Conservation (phyloP, 2,113 vertebrate genomes). For the Triplophysa dalaica region DNA sequence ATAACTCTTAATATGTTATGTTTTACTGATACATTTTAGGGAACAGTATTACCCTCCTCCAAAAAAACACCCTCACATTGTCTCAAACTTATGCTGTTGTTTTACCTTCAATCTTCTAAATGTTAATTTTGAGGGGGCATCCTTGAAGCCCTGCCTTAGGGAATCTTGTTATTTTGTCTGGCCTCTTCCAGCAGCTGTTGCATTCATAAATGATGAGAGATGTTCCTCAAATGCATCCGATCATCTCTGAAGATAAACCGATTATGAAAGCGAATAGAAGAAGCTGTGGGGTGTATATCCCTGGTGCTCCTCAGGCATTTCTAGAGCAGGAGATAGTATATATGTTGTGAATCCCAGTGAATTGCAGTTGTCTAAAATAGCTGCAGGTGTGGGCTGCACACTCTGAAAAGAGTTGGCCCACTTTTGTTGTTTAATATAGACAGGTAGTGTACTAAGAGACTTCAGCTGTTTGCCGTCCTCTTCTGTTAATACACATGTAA, state of each 20-base stretch:
- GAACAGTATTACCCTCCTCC: too few species aligned
- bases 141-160: neutral
- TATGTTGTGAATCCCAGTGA: conserved; percentile 12
- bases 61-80: too few species aligned
- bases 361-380: conserved; percentile 27
- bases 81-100: too few species aligned
- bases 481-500: conserved; percentile 23
- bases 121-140: neutral
- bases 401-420: conserved; percentile 9
- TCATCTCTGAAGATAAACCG: neutral
- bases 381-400: conserved; percentile 17
- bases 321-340: neutral
- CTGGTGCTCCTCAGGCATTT: neutral
- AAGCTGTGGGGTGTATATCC: neutral
- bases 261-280: neutral
- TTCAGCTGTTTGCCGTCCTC: conserved; percentile 59
- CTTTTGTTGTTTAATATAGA: conserved; percentile 39
- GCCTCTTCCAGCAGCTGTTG: neutral
- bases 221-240: neutral
- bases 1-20: too few species aligned
- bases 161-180: neutral
- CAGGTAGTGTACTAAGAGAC: conserved; percentile 19
- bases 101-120: neutral
- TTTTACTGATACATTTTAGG: too few species aligned
- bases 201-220: neutral